Evolutionary conservation across 2,888 invertebrate species (phyloP).

Genomic region (Imbricaverruca yamaguchii): DNA sequence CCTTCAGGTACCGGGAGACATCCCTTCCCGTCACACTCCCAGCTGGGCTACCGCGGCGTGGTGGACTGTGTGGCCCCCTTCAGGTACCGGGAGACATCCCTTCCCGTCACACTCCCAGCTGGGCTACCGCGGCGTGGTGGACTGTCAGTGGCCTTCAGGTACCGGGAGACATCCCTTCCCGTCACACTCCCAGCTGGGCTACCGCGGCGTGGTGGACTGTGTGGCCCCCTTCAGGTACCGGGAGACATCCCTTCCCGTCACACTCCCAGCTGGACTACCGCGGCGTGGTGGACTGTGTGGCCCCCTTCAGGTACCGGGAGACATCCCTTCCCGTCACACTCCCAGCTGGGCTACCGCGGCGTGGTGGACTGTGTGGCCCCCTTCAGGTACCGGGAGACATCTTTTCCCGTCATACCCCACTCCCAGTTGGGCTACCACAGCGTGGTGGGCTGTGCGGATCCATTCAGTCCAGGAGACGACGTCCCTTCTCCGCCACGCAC

Average conservation of each 20-base stretch:
- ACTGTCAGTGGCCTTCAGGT: no score
- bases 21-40: neutral
- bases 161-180: no score
- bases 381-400: neutral
- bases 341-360: slow-evolving; percentile 19
- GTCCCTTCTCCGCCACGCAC: no score
- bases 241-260: neutral
- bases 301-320: neutral
- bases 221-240: neutral
- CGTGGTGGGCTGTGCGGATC: no score
- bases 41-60: slow-evolving; percentile 22
- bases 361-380: slow-evolving; percentile 22
- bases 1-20: neutral
- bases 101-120: no score
- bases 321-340: neutral
- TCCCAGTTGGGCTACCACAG: no score
- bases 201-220: slow-evolving; percentile 19
- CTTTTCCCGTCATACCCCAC: no score
- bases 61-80: slow-evolving; percentile 21
- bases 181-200: slow-evolving; percentile 5
- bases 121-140: no score
- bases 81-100: neutral
- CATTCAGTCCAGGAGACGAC: no score
- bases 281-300: slow-evolving; percentile 23
- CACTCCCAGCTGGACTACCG: slow-evolving; percentile 18